These are phyloP conservation scores for Drosophila guanche DNA, from an alignment of 1,140 invertebrate genomes.

Conservation along the genomic window DNA sequence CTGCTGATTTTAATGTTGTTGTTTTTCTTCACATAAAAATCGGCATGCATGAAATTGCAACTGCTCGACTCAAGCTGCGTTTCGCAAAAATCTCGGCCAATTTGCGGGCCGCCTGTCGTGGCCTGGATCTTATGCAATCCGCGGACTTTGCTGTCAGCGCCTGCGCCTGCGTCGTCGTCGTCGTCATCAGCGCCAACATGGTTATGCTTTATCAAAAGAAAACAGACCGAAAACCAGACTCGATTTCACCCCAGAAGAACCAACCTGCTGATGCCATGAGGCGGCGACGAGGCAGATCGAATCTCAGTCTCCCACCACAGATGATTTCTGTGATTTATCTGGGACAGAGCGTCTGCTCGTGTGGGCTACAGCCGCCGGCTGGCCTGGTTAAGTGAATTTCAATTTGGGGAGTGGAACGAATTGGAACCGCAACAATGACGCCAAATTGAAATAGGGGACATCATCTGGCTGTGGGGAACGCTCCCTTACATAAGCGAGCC, in stretches of 20 bases:
- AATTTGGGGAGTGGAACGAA: slow-evolving; percentile 55
- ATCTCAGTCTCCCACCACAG: slow-evolving; percentile 5
- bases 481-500: slow-evolving; percentile 51
- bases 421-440: slow-evolving; percentile 36
- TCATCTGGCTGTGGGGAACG: slow-evolving; percentile 14
- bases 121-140: slow-evolving; percentile 62
- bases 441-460: slow-evolving; percentile 47
- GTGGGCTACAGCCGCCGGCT: slow-evolving; percentile 22
- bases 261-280: slow-evolving; percentile 2
- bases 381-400: slow-evolving; percentile 43
- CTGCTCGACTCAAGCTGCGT: slow-evolving; percentile 66
- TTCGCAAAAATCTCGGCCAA: slow-evolving; percentile 75
- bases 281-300: slow-evolving; percentile 6
- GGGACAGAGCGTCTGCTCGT: slow-evolving; percentile 44
- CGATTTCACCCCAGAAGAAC: slow-evolving; percentile 30
- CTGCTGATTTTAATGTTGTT: slow-evolving; percentile 31
- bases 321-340: slow-evolving; percentile 50
- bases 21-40: slow-evolving; percentile 43
- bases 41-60: slow-evolving; percentile 78
- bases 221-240: slow-evolving; percentile 18
- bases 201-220: slow-evolving; percentile 74
- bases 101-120: slow-evolving; percentile 57
- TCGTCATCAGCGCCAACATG: slow-evolving; percentile 30
- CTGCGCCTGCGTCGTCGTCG: slow-evolving; percentile 9
- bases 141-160: slow-evolving; percentile 28